Percentiles rank a stretch among this genome's conserved stretches.
phyloP scores from a whole-genome alignment of 1,140 invertebrate species.

The Plectrocnemia conspersa region DNA sequence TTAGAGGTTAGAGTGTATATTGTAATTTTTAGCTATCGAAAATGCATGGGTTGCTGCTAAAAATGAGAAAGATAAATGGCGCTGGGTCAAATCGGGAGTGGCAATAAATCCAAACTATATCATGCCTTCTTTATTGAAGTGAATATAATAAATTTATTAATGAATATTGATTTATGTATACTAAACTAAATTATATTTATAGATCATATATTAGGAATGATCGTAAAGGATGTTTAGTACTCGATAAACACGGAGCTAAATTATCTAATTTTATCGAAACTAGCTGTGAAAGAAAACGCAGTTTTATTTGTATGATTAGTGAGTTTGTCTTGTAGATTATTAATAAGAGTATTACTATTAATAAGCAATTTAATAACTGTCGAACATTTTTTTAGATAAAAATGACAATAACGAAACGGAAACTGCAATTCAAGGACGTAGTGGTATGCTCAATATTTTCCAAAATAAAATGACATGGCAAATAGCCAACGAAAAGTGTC shows the following conservation, averaged over 20 bases:
- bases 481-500: background rate
- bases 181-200: background rate
- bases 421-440: too few relatives aligned
- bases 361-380: background rate
- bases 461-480: constrained; percentile 3
- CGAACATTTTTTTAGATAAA: too few relatives aligned
- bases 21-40: constrained; percentile 33
- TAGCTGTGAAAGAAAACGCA: constrained; percentile 16
- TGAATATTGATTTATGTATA: background rate
- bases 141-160: constrained; percentile 4
- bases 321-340: background rate
- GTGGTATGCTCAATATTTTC: background rate
- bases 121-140: constrained; percentile 9
- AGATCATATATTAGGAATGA: background rate
- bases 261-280: constrained; percentile 19
- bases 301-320: constrained; percentile 20
- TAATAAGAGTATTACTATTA: background rate
- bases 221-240: constrained; percentile 13
- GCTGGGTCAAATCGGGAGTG: constrained; percentile 36
- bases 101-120: constrained; percentile 4
- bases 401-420: too few relatives aligned
- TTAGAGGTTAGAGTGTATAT: background rate
- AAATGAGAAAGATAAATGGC: constrained; percentile 29
- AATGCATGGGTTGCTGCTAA: constrained; percentile 38
- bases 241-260: constrained; percentile 21